Evolutionary conservation across 1,140 invertebrate genomes (phyloP).

Genomic region (Aphaenogaster ashmeadi): DNA sequence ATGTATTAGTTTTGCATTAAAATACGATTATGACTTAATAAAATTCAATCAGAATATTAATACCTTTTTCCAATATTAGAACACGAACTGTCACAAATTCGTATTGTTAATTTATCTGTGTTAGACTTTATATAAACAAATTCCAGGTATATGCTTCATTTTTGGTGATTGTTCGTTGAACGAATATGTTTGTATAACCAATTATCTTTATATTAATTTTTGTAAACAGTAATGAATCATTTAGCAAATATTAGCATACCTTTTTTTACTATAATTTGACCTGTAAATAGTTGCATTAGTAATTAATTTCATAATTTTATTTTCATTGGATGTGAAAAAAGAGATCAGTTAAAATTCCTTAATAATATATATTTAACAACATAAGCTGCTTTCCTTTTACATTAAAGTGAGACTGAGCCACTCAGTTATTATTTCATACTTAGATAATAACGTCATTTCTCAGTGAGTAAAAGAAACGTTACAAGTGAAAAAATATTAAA

Average conservation of each 20-base stretch:
- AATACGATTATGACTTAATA: conserved; percentile 23
- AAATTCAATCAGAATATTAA: conserved; percentile 26
- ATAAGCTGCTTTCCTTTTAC: too few species aligned
- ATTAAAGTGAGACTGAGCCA: too few species aligned
- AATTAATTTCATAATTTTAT: neutral
- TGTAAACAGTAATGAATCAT: neutral
- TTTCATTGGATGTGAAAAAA: neutral
- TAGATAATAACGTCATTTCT: too few species aligned
- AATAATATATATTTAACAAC: neutral
- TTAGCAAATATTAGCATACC: neutral
- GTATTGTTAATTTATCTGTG: neutral
- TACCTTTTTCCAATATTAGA: neutral
- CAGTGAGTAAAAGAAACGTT: too few species aligned
- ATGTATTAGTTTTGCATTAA: conserved; percentile 62
- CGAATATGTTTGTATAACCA: neutral
- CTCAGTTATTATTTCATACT: too few species aligned
- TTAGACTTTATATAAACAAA: conserved; percentile 10
- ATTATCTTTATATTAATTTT: neutral
- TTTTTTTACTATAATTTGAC: neutral
- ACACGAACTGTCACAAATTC: neutral
- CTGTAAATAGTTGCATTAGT: neutral
- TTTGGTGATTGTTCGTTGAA: neutral
- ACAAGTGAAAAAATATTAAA: too few species aligned
- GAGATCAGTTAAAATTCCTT: neutral
- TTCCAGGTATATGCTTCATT: neutral